phyloP scores from a whole-genome alignment of 1,140 invertebrate species.

The Leucophenga varia region DNA sequence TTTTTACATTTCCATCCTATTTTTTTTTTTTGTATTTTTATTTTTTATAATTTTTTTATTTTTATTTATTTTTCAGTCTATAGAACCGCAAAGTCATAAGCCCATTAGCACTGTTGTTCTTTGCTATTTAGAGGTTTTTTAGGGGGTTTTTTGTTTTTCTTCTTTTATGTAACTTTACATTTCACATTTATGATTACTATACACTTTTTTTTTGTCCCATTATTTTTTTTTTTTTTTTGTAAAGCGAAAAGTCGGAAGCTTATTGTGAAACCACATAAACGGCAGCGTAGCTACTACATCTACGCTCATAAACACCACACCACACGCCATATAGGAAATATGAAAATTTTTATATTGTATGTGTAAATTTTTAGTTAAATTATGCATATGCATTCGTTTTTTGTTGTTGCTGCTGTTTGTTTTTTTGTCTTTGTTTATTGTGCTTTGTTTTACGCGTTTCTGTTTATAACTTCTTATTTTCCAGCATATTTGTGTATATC shows the following conservation, averaged over 20 bases:
- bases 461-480: conserved; percentile 15
- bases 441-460: conserved; percentile 29
- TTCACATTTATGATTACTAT: too few species aligned
- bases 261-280: conserved; percentile 23
- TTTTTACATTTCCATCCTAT: too few species aligned
- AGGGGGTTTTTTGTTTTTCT: conserved; percentile 27
- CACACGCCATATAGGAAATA: conserved; percentile 2
- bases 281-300: conserved; percentile 11
- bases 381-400: too few species aligned
- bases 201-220: too few species aligned
- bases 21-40: too few species aligned
- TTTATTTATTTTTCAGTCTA: too few species aligned
- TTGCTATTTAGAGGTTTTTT: conserved; percentile 16
- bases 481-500: conserved; percentile 2
- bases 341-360: conserved; percentile 27
- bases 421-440: too few species aligned
- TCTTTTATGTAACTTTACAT: conserved; percentile 18
- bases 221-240: conserved; percentile 42
- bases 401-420: too few species aligned
- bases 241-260: conserved; percentile 48
- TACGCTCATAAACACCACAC: neutral
- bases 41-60: too few species aligned
- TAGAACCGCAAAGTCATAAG: conserved; percentile 51
- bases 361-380: conserved; percentile 50
- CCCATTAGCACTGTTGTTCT: conserved; percentile 33